A percentile compares a stretch with the other conserved stretches of the same genome.
These are phyloP conservation scores for Eolophus roseicapilla DNA, from an alignment of 2,113 vertebrate species.

Conservation along the genomic window DNA sequence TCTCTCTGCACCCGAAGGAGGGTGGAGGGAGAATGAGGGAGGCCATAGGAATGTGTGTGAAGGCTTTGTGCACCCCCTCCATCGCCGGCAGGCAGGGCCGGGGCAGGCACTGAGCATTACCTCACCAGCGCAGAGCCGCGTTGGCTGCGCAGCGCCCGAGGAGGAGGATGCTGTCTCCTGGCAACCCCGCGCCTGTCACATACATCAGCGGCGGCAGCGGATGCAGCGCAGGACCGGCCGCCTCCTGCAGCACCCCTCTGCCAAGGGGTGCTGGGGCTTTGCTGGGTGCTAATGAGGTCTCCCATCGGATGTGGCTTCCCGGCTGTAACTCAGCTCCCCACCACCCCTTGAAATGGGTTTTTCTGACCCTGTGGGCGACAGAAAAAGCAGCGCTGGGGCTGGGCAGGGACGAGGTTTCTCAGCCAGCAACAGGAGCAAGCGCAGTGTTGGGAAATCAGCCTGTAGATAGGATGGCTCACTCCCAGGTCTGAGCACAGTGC, in stretches of 20 bases:
- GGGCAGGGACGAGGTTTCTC: background rate
- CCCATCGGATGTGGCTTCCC: background rate
- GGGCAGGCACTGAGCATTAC: conserved; percentile 4
- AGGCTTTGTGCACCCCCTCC: background rate
- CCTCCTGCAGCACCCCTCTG: background rate
- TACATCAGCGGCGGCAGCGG: background rate
- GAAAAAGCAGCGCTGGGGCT: background rate
- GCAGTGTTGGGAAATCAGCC: rapidly evolving
- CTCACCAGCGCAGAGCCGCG: background rate
- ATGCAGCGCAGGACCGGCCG: background rate
- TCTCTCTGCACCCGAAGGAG: rapidly evolving
- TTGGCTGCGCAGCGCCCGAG: conserved; percentile 32
- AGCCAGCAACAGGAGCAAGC: background rate
- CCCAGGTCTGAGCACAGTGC: rapidly evolving
- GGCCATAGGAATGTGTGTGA: background rate
- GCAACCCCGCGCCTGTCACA: conserved; percentile 54
- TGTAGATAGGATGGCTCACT: background rate
- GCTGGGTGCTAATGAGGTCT: background rate
- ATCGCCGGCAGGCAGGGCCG: background rate
- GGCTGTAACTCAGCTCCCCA: background rate
- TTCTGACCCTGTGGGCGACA: background rate
- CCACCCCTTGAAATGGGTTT: background rate
- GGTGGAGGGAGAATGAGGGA: background rate
- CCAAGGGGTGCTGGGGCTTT: background rate
- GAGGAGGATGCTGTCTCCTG: conserved; percentile 58